Conservation (phyloP, 2,113 vertebrate species). For the Prochilodus magdalenae region DNA sequence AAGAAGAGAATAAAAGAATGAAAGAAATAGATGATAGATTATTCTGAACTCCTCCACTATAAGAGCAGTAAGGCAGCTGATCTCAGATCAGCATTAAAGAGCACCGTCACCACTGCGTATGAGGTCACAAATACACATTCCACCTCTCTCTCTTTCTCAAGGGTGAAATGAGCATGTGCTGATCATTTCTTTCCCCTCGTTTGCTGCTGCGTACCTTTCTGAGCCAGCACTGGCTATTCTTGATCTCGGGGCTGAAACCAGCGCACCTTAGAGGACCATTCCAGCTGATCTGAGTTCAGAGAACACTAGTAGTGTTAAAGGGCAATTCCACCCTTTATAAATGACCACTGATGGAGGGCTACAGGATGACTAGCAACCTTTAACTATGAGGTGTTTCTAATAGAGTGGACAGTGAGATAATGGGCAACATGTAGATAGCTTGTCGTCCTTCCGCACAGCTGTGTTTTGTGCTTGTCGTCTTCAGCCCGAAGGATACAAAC, state of each 20-base stretch:
- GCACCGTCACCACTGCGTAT: neutral
- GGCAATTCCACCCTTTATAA: no score
- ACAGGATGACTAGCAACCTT: no score
- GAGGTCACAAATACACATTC: neutral
- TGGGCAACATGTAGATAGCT: neutral
- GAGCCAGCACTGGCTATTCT: no score
- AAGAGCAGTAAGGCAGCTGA: neutral
- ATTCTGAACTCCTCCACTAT: neutral
- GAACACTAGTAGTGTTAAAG: no score
- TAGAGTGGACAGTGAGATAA: neutral
- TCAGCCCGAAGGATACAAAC: slow-evolving; percentile 69
- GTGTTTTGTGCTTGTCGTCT: neutral
- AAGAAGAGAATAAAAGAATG: no score
- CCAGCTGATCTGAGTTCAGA: no score
- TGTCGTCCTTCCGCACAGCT: neutral
- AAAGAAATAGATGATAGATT: no score
- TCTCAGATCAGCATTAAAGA: neutral
- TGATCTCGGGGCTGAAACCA: no score
- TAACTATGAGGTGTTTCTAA: neutral
- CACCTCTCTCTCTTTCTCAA: neutral
- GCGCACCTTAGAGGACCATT: no score
- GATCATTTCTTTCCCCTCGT: slow-evolving; percentile 29
- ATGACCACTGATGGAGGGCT: no score
- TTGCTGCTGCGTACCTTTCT: slow-evolving; percentile 40
- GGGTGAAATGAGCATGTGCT: slow-evolving; percentile 18